Evolutionary conservation across 2,797 vertebrate species (phyloP), one percentile per base, ranked within the genome.

Genomic region (Gephyroberyx darwinii): DNA sequence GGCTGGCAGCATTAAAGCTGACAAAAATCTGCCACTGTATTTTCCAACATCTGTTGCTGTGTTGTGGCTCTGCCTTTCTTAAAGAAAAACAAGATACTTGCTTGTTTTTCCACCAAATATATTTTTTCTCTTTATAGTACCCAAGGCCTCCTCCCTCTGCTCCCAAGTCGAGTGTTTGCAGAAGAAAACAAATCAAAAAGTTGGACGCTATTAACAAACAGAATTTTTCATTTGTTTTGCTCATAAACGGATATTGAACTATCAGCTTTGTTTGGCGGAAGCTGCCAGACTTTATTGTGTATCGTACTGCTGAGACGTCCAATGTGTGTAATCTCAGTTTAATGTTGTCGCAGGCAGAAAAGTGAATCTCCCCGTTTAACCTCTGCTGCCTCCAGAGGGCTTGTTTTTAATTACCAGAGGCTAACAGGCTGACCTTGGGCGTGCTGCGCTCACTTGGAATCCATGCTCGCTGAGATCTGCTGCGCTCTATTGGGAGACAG

Each of bases 371-470:
- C 84, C 90, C 82, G 58, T 94, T 96, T 96, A 95, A 96, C 95
- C 95, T 94, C 89, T 89, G 74, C 19, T 92, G 90, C 93, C 94
- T 94, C 93, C 85, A 85, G 93, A 90, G 95, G 94, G 92, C 93
- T 95, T 94, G 87, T 93, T 93, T 96, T 97, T 96, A 96, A 97
- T 98, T 97, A 96, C 92, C 91, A 92, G 84, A 94, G 94, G 94
- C 92, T 93, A 94, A 95, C 95, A 86, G 80, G 88, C 93, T 96
- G 95, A 96, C 95, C 95, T 96, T 90, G 94, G 91, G 89, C 89
- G 88, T 88, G 86, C 86, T 87, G 90, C 93, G 92, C 86, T 94
- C 93, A 93, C 93, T 93, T 94, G 94, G 89, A 93, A 93, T 93
- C 90, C 92, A 92, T 92, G 91, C 92, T 94, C 92, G 93, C 90